Conservation (phyloP, 2,797 vertebrate genomes). For the Lithobates sylvaticus region DNA sequence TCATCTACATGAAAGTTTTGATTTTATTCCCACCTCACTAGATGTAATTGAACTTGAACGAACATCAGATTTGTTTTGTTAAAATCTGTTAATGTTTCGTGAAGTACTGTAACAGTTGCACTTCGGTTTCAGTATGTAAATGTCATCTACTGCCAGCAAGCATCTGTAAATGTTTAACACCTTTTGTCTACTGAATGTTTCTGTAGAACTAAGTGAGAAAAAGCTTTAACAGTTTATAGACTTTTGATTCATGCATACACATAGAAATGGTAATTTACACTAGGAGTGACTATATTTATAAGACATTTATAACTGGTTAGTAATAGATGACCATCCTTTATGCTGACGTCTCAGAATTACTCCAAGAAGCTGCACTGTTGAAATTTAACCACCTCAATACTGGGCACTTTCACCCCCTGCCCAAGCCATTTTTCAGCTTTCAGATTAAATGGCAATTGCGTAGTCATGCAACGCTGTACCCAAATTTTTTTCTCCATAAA, state of each 20-base stretch:
- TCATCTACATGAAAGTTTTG: too few relatives aligned
- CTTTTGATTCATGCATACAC: neutral
- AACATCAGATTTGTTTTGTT: neutral
- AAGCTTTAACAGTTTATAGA: too few relatives aligned
- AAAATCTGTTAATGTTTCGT: conserved; percentile 3
- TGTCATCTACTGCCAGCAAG: neutral
- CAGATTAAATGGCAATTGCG: too few relatives aligned
- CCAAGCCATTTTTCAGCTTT: too few relatives aligned
- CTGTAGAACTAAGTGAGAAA: neutral
- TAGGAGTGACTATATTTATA: neutral
- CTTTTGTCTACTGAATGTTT: neutral
- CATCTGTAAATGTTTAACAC: neutral
- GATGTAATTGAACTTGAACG: neutral
- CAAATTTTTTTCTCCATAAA: too few relatives aligned
- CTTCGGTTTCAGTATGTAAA: neutral
- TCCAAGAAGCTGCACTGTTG: too few relatives aligned
- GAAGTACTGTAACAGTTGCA: neutral
- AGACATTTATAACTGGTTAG: neutral
- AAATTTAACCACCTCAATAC: too few relatives aligned
- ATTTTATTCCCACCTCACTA: neutral
- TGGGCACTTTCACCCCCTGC: too few relatives aligned
- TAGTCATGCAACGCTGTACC: too few relatives aligned
- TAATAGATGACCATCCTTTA: neutral
- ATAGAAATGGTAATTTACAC: neutral
- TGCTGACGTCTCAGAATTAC: neutral